Percentiles rank a stretch among this genome's conserved stretches.
phyloP scores from a whole-genome alignment of 2,113 vertebrate species.

The Cottus gobio region DNA sequence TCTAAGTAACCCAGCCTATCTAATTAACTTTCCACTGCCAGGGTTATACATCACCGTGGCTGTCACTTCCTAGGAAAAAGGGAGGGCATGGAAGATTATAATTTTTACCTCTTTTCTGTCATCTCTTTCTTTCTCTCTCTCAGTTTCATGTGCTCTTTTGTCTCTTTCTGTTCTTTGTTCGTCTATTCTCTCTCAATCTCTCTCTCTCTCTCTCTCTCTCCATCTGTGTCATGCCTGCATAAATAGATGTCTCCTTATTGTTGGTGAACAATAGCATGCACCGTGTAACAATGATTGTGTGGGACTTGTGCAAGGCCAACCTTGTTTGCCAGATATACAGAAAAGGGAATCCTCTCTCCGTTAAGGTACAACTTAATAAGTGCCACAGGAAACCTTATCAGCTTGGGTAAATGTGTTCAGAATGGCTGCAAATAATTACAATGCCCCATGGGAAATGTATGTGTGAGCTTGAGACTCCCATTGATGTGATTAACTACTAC shows the following conservation, averaged over 20 bases:
- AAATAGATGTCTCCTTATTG: slow-evolving; percentile 57
- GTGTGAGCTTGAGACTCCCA: not conserved
- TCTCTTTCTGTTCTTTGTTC: slow-evolving; percentile 49
- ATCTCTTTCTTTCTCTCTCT: slow-evolving; percentile 36
- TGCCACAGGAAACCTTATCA: not conserved
- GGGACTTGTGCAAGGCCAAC: slow-evolving; percentile 37
- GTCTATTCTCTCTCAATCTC: slow-evolving; percentile 11
- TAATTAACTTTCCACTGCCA: slow-evolving; percentile 83
- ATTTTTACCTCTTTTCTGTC: slow-evolving; percentile 65
- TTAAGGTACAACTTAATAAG: slow-evolving; percentile 10
- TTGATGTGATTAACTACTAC: slow-evolving; percentile 2
- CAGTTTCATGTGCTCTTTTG: slow-evolving; percentile 41
- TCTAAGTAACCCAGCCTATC: slow-evolving; percentile 79
- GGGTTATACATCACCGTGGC: slow-evolving; percentile 82
- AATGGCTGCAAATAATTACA: slow-evolving; percentile 19
- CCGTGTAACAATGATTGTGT: slow-evolving; percentile 48
- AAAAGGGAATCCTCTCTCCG: slow-evolving; percentile 1
- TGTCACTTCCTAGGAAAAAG: slow-evolving; percentile 74
- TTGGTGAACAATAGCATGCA: slow-evolving; percentile 56
- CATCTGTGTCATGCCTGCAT: slow-evolving; percentile 48
- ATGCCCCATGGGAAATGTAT: not conserved
- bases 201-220: slow-evolving; percentile 26
- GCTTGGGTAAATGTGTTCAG: not conserved
- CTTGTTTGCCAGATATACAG: slow-evolving; percentile 12
- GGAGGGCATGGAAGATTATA: slow-evolving; percentile 49